These are phyloP conservation scores for Nasonia oneida DNA, from an alignment of 2,888 invertebrate species.

Conservation along the genomic window DNA sequence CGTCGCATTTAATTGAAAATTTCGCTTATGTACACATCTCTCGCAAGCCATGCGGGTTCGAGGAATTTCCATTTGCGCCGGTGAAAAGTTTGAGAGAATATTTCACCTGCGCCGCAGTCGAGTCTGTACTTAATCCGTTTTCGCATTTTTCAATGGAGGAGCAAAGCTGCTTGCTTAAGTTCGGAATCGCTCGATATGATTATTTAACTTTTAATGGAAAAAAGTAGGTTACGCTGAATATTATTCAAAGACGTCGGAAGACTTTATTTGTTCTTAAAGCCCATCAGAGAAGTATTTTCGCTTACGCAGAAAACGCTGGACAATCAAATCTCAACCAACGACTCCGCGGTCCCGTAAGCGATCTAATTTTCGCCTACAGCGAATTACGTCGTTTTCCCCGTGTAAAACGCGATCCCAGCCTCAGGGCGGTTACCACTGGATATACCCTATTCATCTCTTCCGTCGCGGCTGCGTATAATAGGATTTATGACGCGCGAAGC, in stretches of 20 bases:
- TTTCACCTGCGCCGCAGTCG: not conserved
- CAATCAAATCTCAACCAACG: not conserved
- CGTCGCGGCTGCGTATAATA: not conserved
- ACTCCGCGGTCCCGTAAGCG: not conserved
- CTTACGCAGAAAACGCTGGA: not conserved
- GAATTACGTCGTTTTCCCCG: not conserved
- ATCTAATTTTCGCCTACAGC: not conserved
- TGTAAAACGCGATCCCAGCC: not conserved
- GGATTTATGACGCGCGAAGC: slow-evolving; percentile 14
- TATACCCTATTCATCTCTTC: not conserved
- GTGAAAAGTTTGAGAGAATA: not conserved
- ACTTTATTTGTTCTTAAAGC: not conserved
- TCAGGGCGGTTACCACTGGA: not conserved
- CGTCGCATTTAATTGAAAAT: not conserved
- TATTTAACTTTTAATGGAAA: not conserved
- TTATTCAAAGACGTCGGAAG: not conserved
- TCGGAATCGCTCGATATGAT: not conserved
- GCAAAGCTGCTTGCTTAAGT: not conserved
- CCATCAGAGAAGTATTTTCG: not conserved
- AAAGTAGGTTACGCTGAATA: not conserved
- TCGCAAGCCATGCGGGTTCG: not conserved
- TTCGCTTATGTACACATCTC: not conserved
- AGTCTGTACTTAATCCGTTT: not conserved
- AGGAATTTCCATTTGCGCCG: not conserved
- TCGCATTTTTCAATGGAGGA: not conserved